Evolutionary conservation across 30 jellyfish, hydroid and myxozoan genomes (phyloP).

Genomic region (Chironex yamaguchii): DNA sequence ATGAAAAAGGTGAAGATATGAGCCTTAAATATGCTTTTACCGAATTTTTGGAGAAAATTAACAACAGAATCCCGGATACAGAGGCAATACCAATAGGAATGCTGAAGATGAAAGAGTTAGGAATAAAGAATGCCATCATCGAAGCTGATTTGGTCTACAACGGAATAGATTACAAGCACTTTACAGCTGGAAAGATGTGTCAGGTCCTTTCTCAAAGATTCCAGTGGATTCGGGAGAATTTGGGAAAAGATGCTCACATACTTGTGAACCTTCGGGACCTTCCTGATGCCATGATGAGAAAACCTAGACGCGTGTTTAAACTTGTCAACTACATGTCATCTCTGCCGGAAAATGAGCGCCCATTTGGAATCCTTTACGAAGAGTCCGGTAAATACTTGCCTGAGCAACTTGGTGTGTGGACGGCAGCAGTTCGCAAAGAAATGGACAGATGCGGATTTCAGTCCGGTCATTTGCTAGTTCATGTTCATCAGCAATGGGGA

Average conservation of each 20-base stretch:
- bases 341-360: constrained; percentile 64
- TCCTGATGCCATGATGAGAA: constrained; percentile 74
- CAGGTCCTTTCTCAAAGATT: constrained; percentile 52
- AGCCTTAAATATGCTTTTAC: constrained; percentile 66
- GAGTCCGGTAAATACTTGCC: constrained; percentile 80
- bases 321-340: constrained; percentile 69
- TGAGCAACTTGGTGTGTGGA: constrained; percentile 80
- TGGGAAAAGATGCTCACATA: constrained; percentile 47
- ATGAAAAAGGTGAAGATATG: constrained; percentile 77
- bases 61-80: constrained; percentile 65
- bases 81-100: constrained; percentile 75
- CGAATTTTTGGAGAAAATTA: constrained; percentile 57
- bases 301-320: constrained; percentile 74
- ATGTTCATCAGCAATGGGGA: constrained; percentile 89
- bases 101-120: constrained; percentile 72
- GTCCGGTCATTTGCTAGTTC: constrained; percentile 78
- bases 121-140: constrained; percentile 64
- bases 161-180: constrained; percentile 56
- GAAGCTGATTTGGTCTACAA: constrained; percentile 71
- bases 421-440: constrained; percentile 78
- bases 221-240: constrained; percentile 68
- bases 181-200: constrained; percentile 35
- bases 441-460: constrained; percentile 75
- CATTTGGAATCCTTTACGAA: constrained; percentile 65
- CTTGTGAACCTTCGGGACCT: constrained; percentile 71